phyloP scores from a whole-genome alignment of 2,888 invertebrate genomes.

The Clusia tigrina region DNA sequence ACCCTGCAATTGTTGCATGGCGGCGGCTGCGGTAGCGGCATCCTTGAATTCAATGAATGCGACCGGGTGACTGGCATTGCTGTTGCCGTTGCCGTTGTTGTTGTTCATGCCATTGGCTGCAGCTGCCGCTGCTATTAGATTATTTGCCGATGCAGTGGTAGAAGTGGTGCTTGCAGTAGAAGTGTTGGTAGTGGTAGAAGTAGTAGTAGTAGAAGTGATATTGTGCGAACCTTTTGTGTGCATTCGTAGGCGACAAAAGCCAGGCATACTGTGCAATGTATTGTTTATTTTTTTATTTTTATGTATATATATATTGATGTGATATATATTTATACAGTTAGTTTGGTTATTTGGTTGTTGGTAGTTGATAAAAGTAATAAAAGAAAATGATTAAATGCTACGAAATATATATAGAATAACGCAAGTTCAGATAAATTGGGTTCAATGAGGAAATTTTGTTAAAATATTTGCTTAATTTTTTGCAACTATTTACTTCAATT shows the following conservation, averaged over 20 bases:
- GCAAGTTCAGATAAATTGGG: too few relatives aligned
- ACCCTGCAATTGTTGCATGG: slow-evolving; percentile 94
- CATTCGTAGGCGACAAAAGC: slow-evolving; percentile 97
- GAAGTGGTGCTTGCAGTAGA: slow-evolving; percentile 39
- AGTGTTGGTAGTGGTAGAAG: slow-evolving; percentile 56
- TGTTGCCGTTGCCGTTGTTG: slow-evolving; percentile 34
- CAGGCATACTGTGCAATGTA: slow-evolving; percentile 89
- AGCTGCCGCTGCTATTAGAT: slow-evolving; percentile 40
- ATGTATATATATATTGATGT: slow-evolving; percentile 33
- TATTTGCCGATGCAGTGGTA: slow-evolving; percentile 53
- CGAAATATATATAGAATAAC: background rate
- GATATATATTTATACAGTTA: slow-evolving; percentile 23
- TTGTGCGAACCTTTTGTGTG: slow-evolving; percentile 77
- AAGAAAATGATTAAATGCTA: background rate
- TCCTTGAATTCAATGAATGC: slow-evolving; percentile 98
- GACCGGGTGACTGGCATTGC: slow-evolving; percentile 75
- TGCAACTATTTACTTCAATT: too few relatives aligned
- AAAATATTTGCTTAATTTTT: too few relatives aligned
- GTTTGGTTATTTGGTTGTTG: slow-evolving; percentile 5
- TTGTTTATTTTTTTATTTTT: slow-evolving; percentile 40
- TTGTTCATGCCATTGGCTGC: slow-evolving; percentile 39
- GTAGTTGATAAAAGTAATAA: background rate
- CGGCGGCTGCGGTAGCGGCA: slow-evolving; percentile 88
- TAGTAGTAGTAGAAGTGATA: slow-evolving; percentile 61
- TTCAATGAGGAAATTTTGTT: too few relatives aligned